Conservation (phyloP, 2,888 invertebrate species). For the Pristionchus maxplancki region DNA sequence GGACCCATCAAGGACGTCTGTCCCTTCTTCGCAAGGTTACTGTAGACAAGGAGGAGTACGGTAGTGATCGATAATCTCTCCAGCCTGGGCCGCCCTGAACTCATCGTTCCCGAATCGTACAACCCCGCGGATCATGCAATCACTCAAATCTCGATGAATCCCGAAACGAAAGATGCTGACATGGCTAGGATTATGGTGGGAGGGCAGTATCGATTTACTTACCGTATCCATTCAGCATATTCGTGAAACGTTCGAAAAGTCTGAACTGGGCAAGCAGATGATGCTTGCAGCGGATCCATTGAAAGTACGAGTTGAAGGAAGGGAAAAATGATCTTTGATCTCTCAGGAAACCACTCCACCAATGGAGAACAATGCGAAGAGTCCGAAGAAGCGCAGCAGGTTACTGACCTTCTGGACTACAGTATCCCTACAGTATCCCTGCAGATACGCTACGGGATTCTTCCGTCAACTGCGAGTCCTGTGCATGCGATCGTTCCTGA, state of each 20-base stretch:
- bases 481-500: constrained; percentile 91
- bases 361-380: not conserved
- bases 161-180: constrained; percentile 62
- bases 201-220: not conserved
- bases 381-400: constrained; percentile 31
- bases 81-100: constrained; percentile 55
- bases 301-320: not conserved
- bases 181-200: constrained; percentile 57
- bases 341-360: constrained; percentile 30
- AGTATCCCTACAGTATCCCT: constrained; percentile 20
- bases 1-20: constrained; percentile 63
- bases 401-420: not conserved
- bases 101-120: constrained; percentile 67
- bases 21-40: constrained; percentile 61
- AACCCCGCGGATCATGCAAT: constrained; percentile 78
- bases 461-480: constrained; percentile 90
- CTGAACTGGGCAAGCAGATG: constrained; percentile 44
- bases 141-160: constrained; percentile 64
- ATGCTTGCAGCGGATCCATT: not conserved
- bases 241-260: constrained; percentile 54
- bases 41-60: not conserved
- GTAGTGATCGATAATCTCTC: not conserved
- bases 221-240: constrained; percentile 46
- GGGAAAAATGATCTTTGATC: constrained; percentile 4
- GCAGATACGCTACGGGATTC: constrained; percentile 88